Evolutionary conservation across 1,140 invertebrate genomes (phyloP).

Genomic region (Lepidotrigona ventralis): DNA sequence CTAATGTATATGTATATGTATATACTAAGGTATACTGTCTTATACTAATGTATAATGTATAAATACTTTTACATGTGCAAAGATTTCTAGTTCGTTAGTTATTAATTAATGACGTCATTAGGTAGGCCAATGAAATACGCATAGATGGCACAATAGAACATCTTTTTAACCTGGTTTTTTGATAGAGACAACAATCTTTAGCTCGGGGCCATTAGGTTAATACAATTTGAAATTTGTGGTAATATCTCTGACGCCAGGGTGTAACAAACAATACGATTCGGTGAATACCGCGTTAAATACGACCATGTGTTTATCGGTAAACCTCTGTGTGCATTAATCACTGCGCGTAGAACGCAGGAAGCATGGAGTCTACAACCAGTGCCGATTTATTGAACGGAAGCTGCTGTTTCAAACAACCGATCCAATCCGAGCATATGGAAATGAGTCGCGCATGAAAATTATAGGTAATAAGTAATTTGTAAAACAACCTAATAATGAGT

Average conservation of each 20-base stretch:
- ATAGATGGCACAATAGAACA: neutral
- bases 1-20: too few species aligned
- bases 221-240: slow-evolving; percentile 36
- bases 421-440: neutral
- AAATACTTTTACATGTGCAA: too few species aligned
- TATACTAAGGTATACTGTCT: too few species aligned
- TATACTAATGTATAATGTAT: too few species aligned
- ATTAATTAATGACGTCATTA: neutral
- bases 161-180: neutral
- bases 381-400: slow-evolving; percentile 42
- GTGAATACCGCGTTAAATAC: slow-evolving; percentile 52
- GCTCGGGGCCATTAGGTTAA: neutral
- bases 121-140: neutral
- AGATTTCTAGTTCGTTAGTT: neutral
- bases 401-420: slow-evolving; percentile 20
- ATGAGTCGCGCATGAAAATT: neutral
- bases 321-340: slow-evolving; percentile 50
- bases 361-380: slow-evolving; percentile 10
- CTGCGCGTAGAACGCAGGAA: slow-evolving; percentile 31
- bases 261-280: slow-evolving; percentile 31
- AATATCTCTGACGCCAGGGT: slow-evolving; percentile 13
- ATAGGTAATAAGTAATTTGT: too few species aligned
- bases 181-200: slow-evolving; percentile 7
- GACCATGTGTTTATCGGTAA: slow-evolving; percentile 29
- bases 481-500: too few species aligned